Conservation (phyloP, 2,888 invertebrate species). For the Sesia apiformis region DNA sequence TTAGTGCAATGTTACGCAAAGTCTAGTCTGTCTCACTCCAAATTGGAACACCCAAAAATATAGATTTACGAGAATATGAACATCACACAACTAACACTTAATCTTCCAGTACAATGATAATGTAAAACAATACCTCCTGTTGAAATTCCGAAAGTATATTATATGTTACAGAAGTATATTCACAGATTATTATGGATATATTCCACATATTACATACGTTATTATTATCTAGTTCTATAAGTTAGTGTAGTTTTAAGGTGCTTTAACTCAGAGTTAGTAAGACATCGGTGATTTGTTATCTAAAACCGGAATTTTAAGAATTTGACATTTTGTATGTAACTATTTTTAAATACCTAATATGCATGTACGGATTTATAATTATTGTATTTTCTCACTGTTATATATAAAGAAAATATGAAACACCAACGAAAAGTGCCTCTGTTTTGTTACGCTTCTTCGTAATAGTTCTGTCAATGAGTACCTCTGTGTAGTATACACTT, state of each 20-base stretch:
- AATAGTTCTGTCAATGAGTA: no score
- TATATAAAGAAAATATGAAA: no score
- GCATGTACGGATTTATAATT: no score
- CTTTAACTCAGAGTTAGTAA: slow-evolving; percentile 42
- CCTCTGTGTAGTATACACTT: no score
- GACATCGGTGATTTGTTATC: not conserved
- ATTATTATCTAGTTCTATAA: slow-evolving; percentile 26
- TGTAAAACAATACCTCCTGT: slow-evolving; percentile 55
- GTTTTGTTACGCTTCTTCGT: no score
- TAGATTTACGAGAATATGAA: slow-evolving; percentile 11
- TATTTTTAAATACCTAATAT: not conserved
- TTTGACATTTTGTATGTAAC: not conserved
- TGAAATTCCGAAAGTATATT: slow-evolving; percentile 58
- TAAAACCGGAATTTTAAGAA: not conserved
- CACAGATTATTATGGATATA: slow-evolving; percentile 44
- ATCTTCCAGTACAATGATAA: slow-evolving; percentile 50
- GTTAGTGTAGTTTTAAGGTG: slow-evolving; percentile 52
- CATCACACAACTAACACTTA: slow-evolving; percentile 11
- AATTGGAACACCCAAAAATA: not conserved
- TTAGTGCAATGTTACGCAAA: not conserved
- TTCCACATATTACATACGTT: slow-evolving; percentile 43
- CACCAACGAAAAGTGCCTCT: no score
- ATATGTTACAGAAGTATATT: slow-evolving; percentile 44
- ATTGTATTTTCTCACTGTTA: no score
- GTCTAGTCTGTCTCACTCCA: not conserved